Base-by-base conservation (phyloP, 1,140 invertebrate species). In the Latrodectus geometricus region DNA sequence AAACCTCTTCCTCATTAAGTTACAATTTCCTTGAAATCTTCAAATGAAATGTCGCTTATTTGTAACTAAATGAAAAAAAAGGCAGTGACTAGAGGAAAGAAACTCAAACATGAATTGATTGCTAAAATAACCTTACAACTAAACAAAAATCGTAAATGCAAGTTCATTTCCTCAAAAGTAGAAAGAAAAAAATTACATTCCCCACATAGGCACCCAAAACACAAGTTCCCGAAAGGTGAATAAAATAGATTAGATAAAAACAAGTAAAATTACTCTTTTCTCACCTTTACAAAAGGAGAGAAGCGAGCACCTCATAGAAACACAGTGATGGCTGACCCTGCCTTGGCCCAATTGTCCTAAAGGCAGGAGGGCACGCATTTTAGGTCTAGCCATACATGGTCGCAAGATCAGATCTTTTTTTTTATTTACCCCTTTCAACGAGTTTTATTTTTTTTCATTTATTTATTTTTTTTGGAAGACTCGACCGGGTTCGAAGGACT, bases 281-380 rank as follows among this genome's bases (percentile, higher is more conserved):
- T 52, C 54, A 48, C 52, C 72, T 20, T 9, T 70, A 35, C 65
- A 14, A n/a, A 14, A n/a, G n/a, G n/a, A n/a, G n/a, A n/a, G n/a
- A n/a, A 15, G 23, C 65, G n/a, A 8, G 17, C 14, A 65, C 73
- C 12, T n/a, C 9, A 21, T 54, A 14, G 20, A 68, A 11, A 77
- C 52, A 68, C 77, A 21, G 50, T 56, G 80, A 50, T 49, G 11
- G 11, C 9, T 84, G 73, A 84, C 82, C 82, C 82, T 84, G 82
- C 82, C 82, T 84, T 84, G 82, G 82, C 82, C 82, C 65, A 84
- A 65, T 84, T 84, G 82, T 54, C 54, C 70, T 48, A 17, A 50
- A 50, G n/a, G 17, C 69, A 21, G 52, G 20, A 56, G 82, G 73
- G 76, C 82, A 84, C 35, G 23, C 21, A 68, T 72, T 79, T 21